These are phyloP conservation scores for Noturus placidus DNA, from an alignment of 2,113 vertebrate genomes.

Conservation along the genomic window DNA sequence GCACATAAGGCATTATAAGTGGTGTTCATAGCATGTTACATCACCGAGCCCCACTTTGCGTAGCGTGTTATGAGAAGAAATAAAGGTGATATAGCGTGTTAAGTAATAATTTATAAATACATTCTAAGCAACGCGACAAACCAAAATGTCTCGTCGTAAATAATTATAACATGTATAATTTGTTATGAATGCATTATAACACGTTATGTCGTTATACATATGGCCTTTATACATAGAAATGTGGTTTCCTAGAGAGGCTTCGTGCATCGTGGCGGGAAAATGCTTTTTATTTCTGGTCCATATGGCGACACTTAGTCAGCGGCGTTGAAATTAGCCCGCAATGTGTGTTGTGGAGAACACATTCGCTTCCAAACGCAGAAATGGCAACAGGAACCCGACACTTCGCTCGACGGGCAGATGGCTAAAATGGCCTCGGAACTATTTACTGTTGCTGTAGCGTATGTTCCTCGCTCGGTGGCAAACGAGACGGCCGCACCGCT, in stretches of 20 bases:
- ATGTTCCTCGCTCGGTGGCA: slow-evolving; percentile 48
- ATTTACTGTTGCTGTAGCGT: slow-evolving; percentile 49
- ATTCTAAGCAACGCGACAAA: not conserved
- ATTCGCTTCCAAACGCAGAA: slow-evolving; percentile 38
- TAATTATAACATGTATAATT: too few relatives aligned
- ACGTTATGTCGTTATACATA: not conserved
- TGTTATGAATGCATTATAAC: not conserved
- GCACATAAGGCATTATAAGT: not conserved
- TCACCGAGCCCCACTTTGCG: not conserved
- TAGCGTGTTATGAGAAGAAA: not conserved
- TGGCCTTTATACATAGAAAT: not conserved
- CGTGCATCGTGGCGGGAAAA: slow-evolving; percentile 12
- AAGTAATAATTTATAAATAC: not conserved
- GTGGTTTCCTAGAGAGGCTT: not conserved
- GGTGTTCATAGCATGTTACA: not conserved
- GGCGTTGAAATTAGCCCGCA: slow-evolving; percentile 35
- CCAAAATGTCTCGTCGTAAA: not conserved
- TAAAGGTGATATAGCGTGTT: not conserved
- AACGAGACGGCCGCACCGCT: slow-evolving; percentile 28
- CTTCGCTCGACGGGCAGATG: slow-evolving; percentile 60
- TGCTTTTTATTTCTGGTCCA: slow-evolving; percentile 29
- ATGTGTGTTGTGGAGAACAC: slow-evolving; percentile 37
- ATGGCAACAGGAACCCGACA: slow-evolving; percentile 47
- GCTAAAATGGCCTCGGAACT: slow-evolving; percentile 53
- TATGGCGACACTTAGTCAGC: slow-evolving; percentile 48